Conservation (phyloP, 2,888 invertebrate species). For the Sphaeridia pumilis region DNA sequence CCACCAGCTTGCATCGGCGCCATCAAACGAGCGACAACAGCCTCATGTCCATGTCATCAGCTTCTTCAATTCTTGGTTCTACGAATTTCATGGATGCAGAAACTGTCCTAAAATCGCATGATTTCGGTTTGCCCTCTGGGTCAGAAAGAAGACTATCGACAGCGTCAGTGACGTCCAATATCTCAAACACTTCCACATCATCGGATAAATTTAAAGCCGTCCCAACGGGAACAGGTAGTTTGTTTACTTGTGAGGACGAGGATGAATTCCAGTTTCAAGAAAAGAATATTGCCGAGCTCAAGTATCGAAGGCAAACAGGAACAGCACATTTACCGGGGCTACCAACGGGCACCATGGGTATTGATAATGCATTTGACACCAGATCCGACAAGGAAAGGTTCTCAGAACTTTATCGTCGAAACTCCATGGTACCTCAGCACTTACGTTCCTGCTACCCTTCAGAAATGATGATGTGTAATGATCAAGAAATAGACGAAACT, state of each 20-base stretch:
- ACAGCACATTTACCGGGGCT: slow-evolving; percentile 28
- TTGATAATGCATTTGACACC: neutral
- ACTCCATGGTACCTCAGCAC: slow-evolving; percentile 72
- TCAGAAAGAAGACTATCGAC: slow-evolving; percentile 18
- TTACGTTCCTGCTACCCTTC: slow-evolving; percentile 73
- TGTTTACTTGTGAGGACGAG: slow-evolving; percentile 68
- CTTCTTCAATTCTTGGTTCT: too few relatives aligned
- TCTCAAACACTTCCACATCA: slow-evolving; percentile 24
- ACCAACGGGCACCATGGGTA: neutral
- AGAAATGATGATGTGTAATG: slow-evolving; percentile 56
- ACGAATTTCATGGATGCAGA: neutral
- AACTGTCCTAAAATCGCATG: neutral
- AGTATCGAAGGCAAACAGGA: slow-evolving; percentile 47
- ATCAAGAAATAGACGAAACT: slow-evolving; percentile 38
- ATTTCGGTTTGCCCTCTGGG: neutral
- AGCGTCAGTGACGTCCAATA: slow-evolving; percentile 17
- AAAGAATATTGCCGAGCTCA: slow-evolving; percentile 53
- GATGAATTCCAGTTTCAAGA: slow-evolving; percentile 75
- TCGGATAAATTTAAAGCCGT: slow-evolving; percentile 23
- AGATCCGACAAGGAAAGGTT: slow-evolving; percentile 40
- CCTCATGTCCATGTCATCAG: neutral
- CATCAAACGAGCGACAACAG: slow-evolving; percentile 5
- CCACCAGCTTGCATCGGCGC: neutral
- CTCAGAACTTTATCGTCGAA: slow-evolving; percentile 63
- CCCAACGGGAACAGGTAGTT: slow-evolving; percentile 37